A percentile compares a stretch with the other conserved stretches of the same genome.
These are phyloP conservation scores for Falcaria lacertinaria DNA, from an alignment of 2,888 invertebrate species.

Conservation along the genomic window DNA sequence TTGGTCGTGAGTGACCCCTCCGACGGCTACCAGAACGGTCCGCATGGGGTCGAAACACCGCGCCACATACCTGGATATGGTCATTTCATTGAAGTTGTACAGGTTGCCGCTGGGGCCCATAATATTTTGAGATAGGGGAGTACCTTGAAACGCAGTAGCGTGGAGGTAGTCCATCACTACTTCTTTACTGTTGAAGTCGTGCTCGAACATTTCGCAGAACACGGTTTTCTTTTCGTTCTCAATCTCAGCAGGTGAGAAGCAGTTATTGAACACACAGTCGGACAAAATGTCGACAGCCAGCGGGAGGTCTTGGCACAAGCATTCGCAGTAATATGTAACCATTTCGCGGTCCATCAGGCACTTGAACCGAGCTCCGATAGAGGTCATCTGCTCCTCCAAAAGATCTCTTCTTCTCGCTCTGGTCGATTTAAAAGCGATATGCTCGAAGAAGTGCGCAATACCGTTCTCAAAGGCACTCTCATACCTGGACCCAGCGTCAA, in stretches of 20 bases:
- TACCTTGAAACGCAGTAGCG: constrained; percentile 65
- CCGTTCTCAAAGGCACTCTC: constrained; percentile 52
- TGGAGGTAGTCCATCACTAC: constrained; percentile 64
- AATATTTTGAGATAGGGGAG: constrained; percentile 53
- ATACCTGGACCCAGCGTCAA: constrained; percentile 56
- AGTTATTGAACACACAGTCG: constrained; percentile 94
- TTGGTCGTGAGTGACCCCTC: constrained; percentile 92
- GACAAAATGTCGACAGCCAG: constrained; percentile 94
- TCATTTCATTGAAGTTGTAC: constrained; percentile 78
- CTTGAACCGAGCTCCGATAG: constrained; percentile 96
- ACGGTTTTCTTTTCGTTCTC: constrained; percentile 50
- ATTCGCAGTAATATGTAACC: constrained; percentile 97
- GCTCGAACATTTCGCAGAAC: constrained; percentile 50
- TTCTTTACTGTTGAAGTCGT: constrained; percentile 42
- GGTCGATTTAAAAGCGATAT: constrained; percentile 78
- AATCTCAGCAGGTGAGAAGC: constrained; percentile 51
- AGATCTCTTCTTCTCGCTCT: constrained; percentile 88
- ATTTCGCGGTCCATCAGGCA: constrained; percentile 98
- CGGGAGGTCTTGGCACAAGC: constrained; percentile 90
- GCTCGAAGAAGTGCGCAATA: constrained; percentile 62
- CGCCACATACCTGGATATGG: constrained; percentile 87
- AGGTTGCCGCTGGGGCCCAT: constrained; percentile 85
- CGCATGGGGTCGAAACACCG: constrained; percentile 93
- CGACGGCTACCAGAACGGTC: constrained; percentile 95
- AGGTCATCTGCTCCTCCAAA: constrained; percentile 94